Evolutionary conservation across 37 sponge, comb jelly and placozoan species (phyloP).

Genomic region (Axinella damicornis): DNA sequence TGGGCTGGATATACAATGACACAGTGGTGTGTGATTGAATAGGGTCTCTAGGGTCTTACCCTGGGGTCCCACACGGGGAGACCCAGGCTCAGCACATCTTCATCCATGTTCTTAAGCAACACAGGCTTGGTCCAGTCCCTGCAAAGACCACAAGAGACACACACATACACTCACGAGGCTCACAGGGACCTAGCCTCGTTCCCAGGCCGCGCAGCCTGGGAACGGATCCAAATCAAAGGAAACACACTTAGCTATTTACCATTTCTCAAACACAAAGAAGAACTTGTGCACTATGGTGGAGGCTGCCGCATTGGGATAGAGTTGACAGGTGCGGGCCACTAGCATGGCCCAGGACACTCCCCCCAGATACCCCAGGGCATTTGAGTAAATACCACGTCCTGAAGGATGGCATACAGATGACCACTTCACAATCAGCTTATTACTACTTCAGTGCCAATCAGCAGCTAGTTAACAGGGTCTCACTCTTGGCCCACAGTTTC

Average conservation of each 20-base stretch:
- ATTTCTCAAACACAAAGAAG: constrained; percentile 94
- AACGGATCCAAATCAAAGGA: too few species aligned
- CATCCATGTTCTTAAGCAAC: constrained; percentile 80
- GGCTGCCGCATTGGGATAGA: constrained; percentile 98
- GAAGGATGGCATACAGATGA: background rate
- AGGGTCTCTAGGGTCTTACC: constrained; percentile 41
- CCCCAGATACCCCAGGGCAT: constrained; percentile 96
- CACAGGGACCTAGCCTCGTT: constrained; percentile 2
- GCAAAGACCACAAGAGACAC: background rate
- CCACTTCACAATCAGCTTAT: background rate
- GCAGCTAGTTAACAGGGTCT: background rate
- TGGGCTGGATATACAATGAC: too few species aligned
- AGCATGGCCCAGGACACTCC: constrained; percentile 99
- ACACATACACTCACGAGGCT: background rate
- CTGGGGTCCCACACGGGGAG: constrained; percentile 93
- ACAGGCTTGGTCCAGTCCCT: constrained; percentile 97
- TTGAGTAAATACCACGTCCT: constrained; percentile 97
- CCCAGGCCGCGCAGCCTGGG: too few species aligned
- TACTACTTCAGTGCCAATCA: background rate
- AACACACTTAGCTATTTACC: constrained; percentile 75
- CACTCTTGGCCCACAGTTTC: constrained; percentile 98
- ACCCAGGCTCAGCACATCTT: constrained; percentile 79
- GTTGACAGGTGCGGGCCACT: constrained; percentile 96
- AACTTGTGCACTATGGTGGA: constrained; percentile 95
- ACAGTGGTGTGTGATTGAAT: too few species aligned